Evolutionary conservation across 2,888 invertebrate species (phyloP).

Genomic region (Protophormia terraenovae): DNA sequence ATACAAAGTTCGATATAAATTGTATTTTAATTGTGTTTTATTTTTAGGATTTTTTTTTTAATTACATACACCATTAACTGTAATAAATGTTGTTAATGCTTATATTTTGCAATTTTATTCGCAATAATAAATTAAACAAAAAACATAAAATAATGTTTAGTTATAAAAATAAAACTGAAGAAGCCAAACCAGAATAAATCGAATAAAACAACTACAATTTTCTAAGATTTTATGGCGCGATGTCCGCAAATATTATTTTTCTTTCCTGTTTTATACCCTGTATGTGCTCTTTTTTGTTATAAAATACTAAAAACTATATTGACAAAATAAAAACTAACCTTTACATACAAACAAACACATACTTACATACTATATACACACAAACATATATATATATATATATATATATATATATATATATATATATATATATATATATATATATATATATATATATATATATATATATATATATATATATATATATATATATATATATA

Average conservation of each 20-base stretch:
- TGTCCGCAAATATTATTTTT: constrained; percentile 18
- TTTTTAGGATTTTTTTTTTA: not conserved
- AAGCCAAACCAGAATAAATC: not conserved
- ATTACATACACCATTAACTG: constrained; percentile 27
- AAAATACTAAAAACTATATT: too few species aligned
- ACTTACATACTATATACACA: too few species aligned
- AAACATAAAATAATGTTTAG: not conserved
- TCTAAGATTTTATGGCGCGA: constrained; percentile 28
- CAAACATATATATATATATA: too few species aligned
- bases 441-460: too few species aligned
- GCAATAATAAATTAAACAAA: not conserved
- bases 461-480: too few species aligned
- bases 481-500: too few species aligned
- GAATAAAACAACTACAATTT: not conserved
- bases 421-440: too few species aligned
- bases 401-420: too few species aligned
- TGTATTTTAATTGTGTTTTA: not conserved
- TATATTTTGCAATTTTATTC: not conserved
- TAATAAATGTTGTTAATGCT: not conserved
- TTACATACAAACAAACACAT: not conserved
- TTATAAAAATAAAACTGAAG: not conserved
- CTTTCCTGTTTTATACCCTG: not conserved
- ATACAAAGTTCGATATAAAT: too few species aligned
- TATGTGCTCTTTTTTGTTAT: not conserved
- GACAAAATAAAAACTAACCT: not conserved